phyloP scores from a whole-genome alignment of 2,888 invertebrate genomes.

The Ochropleura plecta region DNA sequence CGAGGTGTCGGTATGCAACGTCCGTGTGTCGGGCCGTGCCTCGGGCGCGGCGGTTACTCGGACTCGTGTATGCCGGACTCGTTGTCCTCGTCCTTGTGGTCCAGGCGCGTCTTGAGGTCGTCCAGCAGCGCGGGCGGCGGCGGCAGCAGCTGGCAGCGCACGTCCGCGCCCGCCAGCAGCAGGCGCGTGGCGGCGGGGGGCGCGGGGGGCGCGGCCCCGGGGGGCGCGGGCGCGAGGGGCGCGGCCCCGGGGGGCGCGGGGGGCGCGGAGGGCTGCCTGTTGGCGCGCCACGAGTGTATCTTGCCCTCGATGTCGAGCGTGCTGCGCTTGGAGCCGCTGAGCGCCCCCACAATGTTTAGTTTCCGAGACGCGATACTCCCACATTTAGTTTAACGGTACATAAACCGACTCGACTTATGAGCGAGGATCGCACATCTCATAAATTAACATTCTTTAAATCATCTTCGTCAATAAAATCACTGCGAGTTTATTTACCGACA shows the following conservation, averaged over 20 bases:
- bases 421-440: neutral
- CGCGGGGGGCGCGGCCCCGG: slow-evolving; percentile 23
- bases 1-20: too few species aligned
- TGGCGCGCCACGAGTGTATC: slow-evolving; percentile 87
- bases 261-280: slow-evolving; percentile 69
- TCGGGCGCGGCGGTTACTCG: slow-evolving; percentile 73
- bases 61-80: slow-evolving; percentile 88
- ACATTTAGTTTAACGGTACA: slow-evolving; percentile 25
- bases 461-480: neutral
- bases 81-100: slow-evolving; percentile 87
- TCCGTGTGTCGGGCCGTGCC: too few species aligned
- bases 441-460: neutral
- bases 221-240: slow-evolving; percentile 53
- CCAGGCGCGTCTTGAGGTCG: slow-evolving; percentile 86
- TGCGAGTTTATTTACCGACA: slow-evolving; percentile 44
- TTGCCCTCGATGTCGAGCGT: slow-evolving; percentile 90
- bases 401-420: neutral
- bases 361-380: neutral
- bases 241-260: slow-evolving; percentile 45
- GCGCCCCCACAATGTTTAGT: slow-evolving; percentile 38
- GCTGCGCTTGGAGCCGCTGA: slow-evolving; percentile 87
- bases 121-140: slow-evolving; percentile 83
- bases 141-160: slow-evolving; percentile 83
- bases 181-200: slow-evolving; percentile 61
- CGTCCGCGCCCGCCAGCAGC: slow-evolving; percentile 80